Conservation (phyloP, 2,888 invertebrate species). For the Drosophila stalkeri region DNA sequence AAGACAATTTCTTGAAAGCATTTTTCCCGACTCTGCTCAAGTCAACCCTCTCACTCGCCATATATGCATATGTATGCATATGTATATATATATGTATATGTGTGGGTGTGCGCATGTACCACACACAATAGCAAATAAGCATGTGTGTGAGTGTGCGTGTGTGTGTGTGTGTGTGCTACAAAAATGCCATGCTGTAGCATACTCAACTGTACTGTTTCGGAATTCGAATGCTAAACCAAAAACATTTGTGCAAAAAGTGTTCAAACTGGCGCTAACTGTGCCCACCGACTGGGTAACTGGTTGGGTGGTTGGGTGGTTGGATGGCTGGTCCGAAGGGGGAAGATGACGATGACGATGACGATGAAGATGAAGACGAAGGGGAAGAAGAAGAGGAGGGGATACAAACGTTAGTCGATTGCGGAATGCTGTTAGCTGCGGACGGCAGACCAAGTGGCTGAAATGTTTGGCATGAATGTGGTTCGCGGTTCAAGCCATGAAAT, state of each 20-base stretch:
- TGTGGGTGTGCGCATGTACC: constrained; percentile 65
- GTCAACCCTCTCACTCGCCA: constrained; percentile 3
- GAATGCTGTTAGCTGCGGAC: constrained; percentile 38
- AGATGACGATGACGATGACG: neutral
- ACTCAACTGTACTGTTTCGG: constrained; percentile 77
- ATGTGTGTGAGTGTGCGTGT: constrained; percentile 13
- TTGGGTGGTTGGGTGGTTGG: constrained; percentile 1
- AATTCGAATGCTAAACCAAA: constrained; percentile 75
- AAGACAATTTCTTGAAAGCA: constrained; percentile 38
- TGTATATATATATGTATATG: constrained; percentile 6
- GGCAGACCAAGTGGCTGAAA: constrained; percentile 55
- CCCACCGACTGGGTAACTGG: constrained; percentile 9
- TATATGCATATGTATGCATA: neutral
- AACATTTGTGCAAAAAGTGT: constrained; percentile 75
- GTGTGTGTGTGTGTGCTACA: constrained; percentile 50
- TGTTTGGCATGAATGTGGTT: constrained; percentile 51
- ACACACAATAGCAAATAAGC: constrained; percentile 45
- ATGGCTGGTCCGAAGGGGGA: neutral
- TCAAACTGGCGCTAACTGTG: constrained; percentile 61
- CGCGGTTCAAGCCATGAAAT: constrained; percentile 51
- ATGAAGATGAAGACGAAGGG: neutral
- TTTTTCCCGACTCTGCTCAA: neutral
- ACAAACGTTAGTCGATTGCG: constrained; percentile 41
- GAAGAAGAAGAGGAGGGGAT: neutral
- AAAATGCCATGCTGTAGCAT: constrained; percentile 75